Conservation (phyloP, 2,113 vertebrate species). For the Pavo muticus region DNA sequence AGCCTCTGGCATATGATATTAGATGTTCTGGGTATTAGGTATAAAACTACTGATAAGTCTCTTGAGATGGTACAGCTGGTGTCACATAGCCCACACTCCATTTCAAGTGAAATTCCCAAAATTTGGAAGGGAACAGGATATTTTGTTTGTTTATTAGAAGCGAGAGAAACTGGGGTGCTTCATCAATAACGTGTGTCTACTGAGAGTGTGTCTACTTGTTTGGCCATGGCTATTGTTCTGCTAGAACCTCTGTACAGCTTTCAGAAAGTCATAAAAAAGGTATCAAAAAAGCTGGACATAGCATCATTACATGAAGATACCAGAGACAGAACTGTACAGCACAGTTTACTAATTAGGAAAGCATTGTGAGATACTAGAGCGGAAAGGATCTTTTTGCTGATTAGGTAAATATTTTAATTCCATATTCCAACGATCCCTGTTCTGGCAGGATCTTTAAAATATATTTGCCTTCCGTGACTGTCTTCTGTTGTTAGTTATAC, state of each 20-base stretch:
- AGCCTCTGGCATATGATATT: constrained; percentile 12
- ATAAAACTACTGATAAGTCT: neutral
- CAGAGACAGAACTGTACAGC: neutral
- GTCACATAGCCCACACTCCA: neutral
- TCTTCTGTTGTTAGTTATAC: neutral
- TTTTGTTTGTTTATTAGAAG: constrained; percentile 12
- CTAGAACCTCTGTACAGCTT: neutral
- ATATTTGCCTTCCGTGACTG: neutral
- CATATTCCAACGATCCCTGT: neutral
- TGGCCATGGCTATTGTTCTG: neutral
- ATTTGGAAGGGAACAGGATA: neutral
- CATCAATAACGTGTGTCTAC: neutral
- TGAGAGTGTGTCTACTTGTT: neutral
- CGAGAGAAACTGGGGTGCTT: neutral
- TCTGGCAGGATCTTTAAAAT: neutral
- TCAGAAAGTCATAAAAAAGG: neutral
- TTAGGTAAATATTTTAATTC: neutral
- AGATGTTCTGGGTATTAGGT: neutral
- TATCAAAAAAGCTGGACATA: neutral
- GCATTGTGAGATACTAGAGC: neutral
- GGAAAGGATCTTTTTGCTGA: neutral
- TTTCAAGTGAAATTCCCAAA: neutral
- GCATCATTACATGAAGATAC: neutral
- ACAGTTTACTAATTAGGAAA: neutral
- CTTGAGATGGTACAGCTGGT: neutral